phyloP scores from a whole-genome alignment of 2,797 vertebrate genomes.

The Acipenser oxyrinchus region DNA sequence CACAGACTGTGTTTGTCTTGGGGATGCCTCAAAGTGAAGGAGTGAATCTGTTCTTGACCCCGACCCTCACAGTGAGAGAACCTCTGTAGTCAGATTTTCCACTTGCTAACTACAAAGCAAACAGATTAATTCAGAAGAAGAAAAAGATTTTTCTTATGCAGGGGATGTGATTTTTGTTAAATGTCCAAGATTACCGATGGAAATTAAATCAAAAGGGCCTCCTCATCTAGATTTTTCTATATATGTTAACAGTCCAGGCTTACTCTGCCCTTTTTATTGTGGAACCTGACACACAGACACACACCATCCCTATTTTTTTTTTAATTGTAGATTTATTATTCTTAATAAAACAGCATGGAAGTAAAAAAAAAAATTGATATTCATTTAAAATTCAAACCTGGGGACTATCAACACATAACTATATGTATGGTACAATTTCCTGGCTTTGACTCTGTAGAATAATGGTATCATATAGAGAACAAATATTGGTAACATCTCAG shows the following conservation, averaged over 20 bases:
- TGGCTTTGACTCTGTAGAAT: no score
- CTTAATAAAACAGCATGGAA: no score
- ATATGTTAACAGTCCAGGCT: conserved; percentile 8
- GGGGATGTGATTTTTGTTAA: conserved; percentile 37
- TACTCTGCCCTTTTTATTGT: neutral
- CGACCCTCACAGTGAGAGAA: conserved; percentile 30
- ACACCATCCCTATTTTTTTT: no score
- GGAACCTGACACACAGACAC: neutral
- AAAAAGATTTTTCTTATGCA: conserved; percentile 25
- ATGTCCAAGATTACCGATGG: conserved; percentile 22
- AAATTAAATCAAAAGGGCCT: conserved; percentile 12
- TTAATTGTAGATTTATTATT: no score
- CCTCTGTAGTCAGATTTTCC: conserved; percentile 40
- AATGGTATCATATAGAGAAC: no score
- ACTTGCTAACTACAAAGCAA: conserved; percentile 42
- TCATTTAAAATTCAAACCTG: no score
- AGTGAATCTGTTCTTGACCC: conserved; percentile 20
- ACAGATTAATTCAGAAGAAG: conserved; percentile 38
- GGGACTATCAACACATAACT: no score
- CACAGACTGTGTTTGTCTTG: conserved; percentile 50
- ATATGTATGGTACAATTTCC: no score
- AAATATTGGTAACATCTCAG: no score
- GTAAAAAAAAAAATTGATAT: no score
- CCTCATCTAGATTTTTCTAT: conserved; percentile 1
- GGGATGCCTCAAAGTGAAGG: conserved; percentile 35